Percentiles rank a stretch among this genome's conserved stretches.
phyloP scores from a whole-genome alignment of 2,797 vertebrate genomes.

The Meriones psammophilus region DNA sequence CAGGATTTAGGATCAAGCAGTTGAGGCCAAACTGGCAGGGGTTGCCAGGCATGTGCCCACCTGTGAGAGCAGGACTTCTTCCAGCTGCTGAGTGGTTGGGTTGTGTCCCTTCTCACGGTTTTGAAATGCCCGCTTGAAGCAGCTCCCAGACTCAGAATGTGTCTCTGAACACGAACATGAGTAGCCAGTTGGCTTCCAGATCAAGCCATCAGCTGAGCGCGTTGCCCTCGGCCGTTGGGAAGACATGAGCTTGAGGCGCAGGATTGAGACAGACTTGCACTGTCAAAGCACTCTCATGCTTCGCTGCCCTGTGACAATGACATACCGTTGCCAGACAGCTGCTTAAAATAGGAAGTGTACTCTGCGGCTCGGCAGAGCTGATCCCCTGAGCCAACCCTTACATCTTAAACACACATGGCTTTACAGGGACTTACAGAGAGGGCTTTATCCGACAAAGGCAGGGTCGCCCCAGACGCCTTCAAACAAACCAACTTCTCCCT shows the following conservation, averaged over 20 bases:
- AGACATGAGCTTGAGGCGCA: background rate
- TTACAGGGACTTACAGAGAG: background rate
- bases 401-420: background rate
- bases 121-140: background rate
- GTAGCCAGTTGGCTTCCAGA: background rate
- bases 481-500: background rate
- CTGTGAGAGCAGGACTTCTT: background rate
- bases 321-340: background rate
- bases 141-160: accelerated
- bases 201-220: background rate
- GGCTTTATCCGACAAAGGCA: background rate
- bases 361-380: accelerated
- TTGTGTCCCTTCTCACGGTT: background rate
- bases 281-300: background rate
- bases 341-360: background rate
- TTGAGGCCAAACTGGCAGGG: accelerated
- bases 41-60: background rate
- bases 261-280: background rate
- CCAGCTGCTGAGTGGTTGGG: background rate
- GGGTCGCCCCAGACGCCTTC: background rate
- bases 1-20: background rate
- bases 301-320: background rate
- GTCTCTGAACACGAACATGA: background rate
- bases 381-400: background rate
- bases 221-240: background rate